Conservation (phyloP, 2,888 invertebrate genomes). For the Endomychus coccineus region DNA sequence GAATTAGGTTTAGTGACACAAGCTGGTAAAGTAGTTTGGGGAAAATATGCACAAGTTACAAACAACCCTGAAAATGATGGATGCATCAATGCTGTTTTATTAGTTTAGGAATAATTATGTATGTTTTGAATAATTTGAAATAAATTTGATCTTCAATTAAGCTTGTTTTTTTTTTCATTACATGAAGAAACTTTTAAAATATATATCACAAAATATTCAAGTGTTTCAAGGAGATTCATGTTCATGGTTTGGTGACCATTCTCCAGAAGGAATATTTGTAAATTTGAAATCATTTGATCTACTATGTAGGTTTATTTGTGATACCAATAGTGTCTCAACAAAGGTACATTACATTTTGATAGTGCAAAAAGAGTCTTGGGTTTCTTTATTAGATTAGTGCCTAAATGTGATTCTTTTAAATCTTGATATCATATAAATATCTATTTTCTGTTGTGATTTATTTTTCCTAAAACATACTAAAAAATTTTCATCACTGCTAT, state of each 20-base stretch:
- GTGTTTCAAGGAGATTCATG: no score
- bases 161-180: not conserved
- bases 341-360: no score
- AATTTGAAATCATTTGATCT: no score
- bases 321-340: no score
- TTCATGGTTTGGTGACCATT: no score
- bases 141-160: not conserved
- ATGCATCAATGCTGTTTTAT: slow-evolving; percentile 95
- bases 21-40: slow-evolving; percentile 99
- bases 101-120: slow-evolving; percentile 59
- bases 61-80: slow-evolving; percentile 99
- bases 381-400: not conserved
- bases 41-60: slow-evolving; percentile 98
- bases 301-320: no score
- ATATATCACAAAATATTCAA: no score
- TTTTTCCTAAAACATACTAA: not conserved
- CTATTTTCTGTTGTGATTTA: not conserved
- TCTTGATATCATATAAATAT: not conserved
- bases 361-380: no score
- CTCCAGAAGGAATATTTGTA: no score
- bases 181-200: slow-evolving; percentile 1
- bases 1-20: slow-evolving; percentile 98
- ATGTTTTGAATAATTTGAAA: slow-evolving; percentile 5
- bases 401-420: not conserved
- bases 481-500: no score